Evolutionary conservation across 2,888 invertebrate species (phyloP), one percentile per base, ranked within the genome.

Genomic region (Idaea biselata): DNA sequence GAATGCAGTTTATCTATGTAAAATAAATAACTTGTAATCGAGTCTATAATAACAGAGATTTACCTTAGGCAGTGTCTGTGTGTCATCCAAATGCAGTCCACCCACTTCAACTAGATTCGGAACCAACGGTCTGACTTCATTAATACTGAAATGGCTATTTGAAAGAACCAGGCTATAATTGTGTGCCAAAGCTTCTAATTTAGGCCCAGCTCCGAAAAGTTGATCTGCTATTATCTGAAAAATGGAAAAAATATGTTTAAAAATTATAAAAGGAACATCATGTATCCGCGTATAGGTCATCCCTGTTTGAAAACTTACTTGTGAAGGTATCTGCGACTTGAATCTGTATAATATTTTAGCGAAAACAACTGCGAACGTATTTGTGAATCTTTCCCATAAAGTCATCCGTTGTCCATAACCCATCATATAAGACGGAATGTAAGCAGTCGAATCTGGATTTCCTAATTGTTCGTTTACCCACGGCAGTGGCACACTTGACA

Each of bases 381-480:
- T 94, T 17, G 81, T 68, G 57, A 93, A 78, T 73, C 94, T 81
- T 73, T 94, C 88, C 78, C 84, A 89, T 18, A 93, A 75, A 7
- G 74, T 85, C 94, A 94, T 94, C 53, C 82, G 79, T 63, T 93
- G 88, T 18, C 89, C 89, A 67, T 81, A 93, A 6, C 91, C 86
- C 70, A 90, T 84, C 87, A 94, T 93, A 71, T 94, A 94, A 25
- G 91, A 92, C 0, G 94, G 93, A 57, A 94, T 91, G 67, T 94
- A 94, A 0, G 94, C 84, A 0, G 94, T 92, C 58, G 93, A 92
- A 66, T 94, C 93, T 6, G 94, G 94, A 70, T 93, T 94, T 0
- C 93, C 94, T 57, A 94, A 77, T 62, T 93, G 89, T 33, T 92
- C 91, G 63, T 92, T 91, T 6, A 92, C 86, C 94, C 94, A 94